These are phyloP conservation scores for Ophiothrix spiculata DNA, from an alignment of 35 echinoderm and acorn worm species.

Conservation along the genomic window DNA sequence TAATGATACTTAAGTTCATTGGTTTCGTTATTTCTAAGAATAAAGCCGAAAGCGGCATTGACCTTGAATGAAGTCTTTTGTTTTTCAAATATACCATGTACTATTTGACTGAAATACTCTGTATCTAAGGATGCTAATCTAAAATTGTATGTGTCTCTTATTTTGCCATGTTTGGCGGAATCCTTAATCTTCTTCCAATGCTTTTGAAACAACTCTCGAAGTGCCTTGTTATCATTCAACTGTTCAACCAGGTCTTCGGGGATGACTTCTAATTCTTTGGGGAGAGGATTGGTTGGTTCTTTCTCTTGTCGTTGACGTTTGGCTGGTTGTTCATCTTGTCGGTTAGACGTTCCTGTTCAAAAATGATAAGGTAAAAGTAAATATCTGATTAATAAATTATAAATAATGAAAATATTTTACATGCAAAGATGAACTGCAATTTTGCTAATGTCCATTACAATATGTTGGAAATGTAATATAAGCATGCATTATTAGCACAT, in stretches of 20 bases:
- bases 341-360: no score
- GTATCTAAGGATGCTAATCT: not conserved
- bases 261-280: not conserved
- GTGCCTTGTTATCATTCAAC: not conserved
- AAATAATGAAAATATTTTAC: no score
- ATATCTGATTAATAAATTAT: no score
- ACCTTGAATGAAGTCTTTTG: not conserved
- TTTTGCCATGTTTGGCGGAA: not conserved
- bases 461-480: no score
- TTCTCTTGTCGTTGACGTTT: not conserved
- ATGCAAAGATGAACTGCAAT: no score
- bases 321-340: not conserved
- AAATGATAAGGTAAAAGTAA: no score
- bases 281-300: not conserved
- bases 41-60: not conserved
- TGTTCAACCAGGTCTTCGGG: not conserved
- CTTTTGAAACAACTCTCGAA: not conserved
- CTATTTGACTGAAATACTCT: not conserved
- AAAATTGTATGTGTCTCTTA: not conserved
- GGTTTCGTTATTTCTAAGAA: slow-evolving; percentile 16
- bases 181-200: not conserved
- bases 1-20: not conserved
- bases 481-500: no score
- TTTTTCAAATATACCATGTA: not conserved
- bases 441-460: no score